Evolutionary conservation across 1,140 invertebrate species (phyloP).

Genomic region (Artemia franciscana): DNA sequence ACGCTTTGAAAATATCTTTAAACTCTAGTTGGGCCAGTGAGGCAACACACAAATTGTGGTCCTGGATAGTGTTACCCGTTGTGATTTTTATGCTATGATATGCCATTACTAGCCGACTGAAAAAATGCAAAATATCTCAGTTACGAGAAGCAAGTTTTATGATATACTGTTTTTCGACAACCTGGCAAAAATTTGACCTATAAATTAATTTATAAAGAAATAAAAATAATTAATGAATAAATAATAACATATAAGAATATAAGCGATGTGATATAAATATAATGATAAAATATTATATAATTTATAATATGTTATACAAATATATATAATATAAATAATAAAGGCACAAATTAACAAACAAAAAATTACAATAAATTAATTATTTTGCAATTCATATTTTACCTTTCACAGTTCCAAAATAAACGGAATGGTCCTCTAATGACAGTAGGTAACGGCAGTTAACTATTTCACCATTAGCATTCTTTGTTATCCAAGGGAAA

Average conservation of each 20-base stretch:
- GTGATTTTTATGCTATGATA: too few relatives aligned
- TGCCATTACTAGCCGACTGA: too few relatives aligned
- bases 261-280: not conserved
- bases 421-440: not conserved
- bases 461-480: not conserved
- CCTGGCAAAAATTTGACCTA: too few relatives aligned
- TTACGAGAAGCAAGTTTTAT: too few relatives aligned
- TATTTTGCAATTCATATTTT: not conserved
- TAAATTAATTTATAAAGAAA: too few relatives aligned
- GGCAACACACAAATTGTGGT: too few relatives aligned
- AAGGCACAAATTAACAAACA: not conserved
- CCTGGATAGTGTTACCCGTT: too few relatives aligned
- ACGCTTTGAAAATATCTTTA: too few relatives aligned
- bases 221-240: not conserved
- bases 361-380: not conserved
- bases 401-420: conserved; percentile 12
- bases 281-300: not conserved
- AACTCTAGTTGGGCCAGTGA: too few relatives aligned
- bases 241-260: not conserved
- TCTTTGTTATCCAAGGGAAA: not conserved
- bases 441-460: not conserved
- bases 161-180: too few relatives aligned
- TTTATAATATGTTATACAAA: not conserved
- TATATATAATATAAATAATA: not conserved
- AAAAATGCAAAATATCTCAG: too few relatives aligned